Conservation (phyloP, 2,888 invertebrate genomes). For the Chromoteleia sp. region DNA sequence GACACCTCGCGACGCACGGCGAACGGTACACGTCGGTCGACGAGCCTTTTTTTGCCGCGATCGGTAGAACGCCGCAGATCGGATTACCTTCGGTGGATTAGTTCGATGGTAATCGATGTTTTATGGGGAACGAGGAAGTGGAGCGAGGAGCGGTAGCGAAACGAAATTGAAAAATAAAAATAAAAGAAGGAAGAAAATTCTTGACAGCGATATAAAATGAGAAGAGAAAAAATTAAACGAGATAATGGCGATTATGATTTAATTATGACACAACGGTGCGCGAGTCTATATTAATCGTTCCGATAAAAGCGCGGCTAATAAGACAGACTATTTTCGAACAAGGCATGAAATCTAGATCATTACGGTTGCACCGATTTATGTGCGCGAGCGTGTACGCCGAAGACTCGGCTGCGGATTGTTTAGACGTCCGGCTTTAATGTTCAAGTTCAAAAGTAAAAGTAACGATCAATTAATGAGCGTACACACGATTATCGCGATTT, state of each 20-base stretch:
- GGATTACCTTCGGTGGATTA: conserved; percentile 47
- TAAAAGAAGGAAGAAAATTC: conserved; percentile 6
- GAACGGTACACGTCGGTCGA: conserved; percentile 59
- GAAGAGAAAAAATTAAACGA: neutral
- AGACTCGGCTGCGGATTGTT: conserved; percentile 23
- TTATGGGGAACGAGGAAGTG: conserved; percentile 56
- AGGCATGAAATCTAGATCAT: conserved; percentile 42
- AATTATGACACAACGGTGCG: conserved; percentile 18
- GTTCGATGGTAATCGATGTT: conserved; percentile 62
- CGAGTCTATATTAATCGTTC: neutral
- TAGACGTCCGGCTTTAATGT: conserved; percentile 16
- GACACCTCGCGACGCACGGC: conserved; percentile 64
- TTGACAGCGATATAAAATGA: neutral
- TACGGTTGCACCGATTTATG: conserved; percentile 28
- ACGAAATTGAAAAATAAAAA: neutral
- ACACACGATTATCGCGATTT: neutral
- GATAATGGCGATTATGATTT: conserved; percentile 14
- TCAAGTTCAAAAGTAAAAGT: conserved; percentile 53
- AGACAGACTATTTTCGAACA: conserved; percentile 38
- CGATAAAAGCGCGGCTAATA: conserved; percentile 23
- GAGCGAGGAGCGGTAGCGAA: conserved; percentile 26
- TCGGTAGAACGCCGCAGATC: conserved; percentile 29
- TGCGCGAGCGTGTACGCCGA: conserved; percentile 13
- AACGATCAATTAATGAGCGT: conserved; percentile 25
- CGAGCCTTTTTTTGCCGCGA: conserved; percentile 29